A percentile compares a stretch with the other conserved stretches of the same genome.
Conservation (phyloP, 2,113 vertebrate species). For the Sardina pilchardus region DNA sequence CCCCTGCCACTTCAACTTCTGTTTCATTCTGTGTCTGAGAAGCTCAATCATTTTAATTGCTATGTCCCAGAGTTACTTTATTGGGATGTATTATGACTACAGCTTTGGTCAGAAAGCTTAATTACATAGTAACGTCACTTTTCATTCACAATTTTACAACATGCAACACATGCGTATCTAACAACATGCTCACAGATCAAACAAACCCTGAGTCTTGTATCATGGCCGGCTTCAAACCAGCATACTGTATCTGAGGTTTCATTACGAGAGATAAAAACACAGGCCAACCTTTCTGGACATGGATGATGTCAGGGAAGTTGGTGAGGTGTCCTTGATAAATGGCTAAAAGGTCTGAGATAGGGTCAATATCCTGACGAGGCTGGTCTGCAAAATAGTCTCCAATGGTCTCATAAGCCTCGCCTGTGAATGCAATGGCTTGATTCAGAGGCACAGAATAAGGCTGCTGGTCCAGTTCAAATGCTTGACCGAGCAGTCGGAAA, state of each 20-base stretch:
- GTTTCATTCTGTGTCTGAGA: not conserved
- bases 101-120: not conserved
- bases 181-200: not conserved
- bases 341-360: slow-evolving; percentile 91
- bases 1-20: not conserved
- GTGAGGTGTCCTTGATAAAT: slow-evolving; percentile 95
- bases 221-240: not conserved
- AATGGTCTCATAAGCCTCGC: slow-evolving; percentile 87
- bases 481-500: slow-evolving; percentile 86
- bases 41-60: not conserved
- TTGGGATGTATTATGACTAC: not conserved
- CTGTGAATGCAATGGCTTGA: slow-evolving; percentile 89
- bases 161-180: not conserved
- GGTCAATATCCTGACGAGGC: slow-evolving; percentile 91
- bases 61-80: not conserved
- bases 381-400: slow-evolving; percentile 96
- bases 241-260: not conserved
- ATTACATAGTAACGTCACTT: not conserved
- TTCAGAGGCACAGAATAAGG: slow-evolving; percentile 84
- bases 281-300: slow-evolving; percentile 93
- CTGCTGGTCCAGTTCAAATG: slow-evolving; percentile 96
- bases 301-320: slow-evolving; percentile 98
- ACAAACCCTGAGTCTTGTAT: not conserved
- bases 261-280: not conserved
- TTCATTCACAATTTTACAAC: not conserved